Conservation (phyloP, 2,888 invertebrate genomes). For the Tipula helvola region DNA sequence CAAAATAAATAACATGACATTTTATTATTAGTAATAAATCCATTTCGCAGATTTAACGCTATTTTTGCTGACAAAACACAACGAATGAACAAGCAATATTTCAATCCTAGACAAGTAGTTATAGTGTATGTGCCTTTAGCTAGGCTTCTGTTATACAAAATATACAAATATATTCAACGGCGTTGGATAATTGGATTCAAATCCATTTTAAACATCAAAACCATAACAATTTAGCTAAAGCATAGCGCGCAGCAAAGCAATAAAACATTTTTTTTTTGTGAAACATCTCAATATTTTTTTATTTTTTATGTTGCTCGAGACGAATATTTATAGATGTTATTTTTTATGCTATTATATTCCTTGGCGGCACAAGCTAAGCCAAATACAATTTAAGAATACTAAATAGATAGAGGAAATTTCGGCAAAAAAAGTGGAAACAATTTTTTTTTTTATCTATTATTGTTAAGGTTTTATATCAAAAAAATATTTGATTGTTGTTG, state of each 20-base stretch:
- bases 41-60: too few relatives aligned
- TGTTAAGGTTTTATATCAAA: background rate
- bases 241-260: background rate
- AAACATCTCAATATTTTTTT: background rate
- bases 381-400: background rate
- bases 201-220: background rate
- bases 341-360: conserved; percentile 4
- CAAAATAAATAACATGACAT: too few relatives aligned
- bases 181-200: background rate
- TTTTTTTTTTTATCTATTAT: background rate
- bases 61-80: too few relatives aligned
- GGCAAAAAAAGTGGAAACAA: background rate
- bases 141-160: background rate
- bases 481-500: background rate
- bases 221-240: background rate
- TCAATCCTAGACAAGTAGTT: too few relatives aligned
- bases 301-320: background rate
- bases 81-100: too few relatives aligned
- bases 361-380: background rate
- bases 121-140: too few relatives aligned
- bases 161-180: background rate
- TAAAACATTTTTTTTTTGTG: background rate
- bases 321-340: background rate
- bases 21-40: too few relatives aligned
- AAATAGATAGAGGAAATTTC: background rate